phyloP scores from a whole-genome alignment of 2,888 invertebrate genomes.

The Eurois occulta region DNA sequence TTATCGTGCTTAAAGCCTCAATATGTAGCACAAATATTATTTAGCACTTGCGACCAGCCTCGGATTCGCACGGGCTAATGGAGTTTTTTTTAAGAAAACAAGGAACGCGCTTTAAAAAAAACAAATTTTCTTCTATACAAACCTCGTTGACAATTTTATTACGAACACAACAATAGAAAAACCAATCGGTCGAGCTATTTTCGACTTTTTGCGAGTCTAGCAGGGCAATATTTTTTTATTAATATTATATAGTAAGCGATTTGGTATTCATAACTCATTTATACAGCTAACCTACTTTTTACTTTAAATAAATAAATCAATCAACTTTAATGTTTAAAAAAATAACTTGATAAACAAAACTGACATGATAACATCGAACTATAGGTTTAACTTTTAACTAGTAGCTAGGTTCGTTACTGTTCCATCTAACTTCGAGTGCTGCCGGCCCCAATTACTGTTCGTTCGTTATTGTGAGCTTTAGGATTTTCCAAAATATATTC shows the following conservation, averaged over 20 bases:
- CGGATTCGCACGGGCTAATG: not conserved
- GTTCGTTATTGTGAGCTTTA: constrained; percentile 16
- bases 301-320: not conserved
- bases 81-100: not conserved
- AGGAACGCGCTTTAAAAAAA: too few relatives aligned
- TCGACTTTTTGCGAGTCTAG: not conserved
- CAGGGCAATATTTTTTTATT: not conserved
- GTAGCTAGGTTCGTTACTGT: constrained; percentile 29
- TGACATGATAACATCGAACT: not conserved
- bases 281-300: not conserved
- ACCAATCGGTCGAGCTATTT: not conserved
- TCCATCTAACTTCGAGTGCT: constrained; percentile 35
- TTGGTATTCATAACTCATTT: not conserved
- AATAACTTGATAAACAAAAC: too few relatives aligned
- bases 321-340: not conserved
- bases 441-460: constrained; percentile 28
- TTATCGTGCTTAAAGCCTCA: not conserved
- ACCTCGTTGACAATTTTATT: not conserved
- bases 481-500: not conserved
- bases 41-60: not conserved
- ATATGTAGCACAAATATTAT: not conserved
- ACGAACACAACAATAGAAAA: not conserved
- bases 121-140: too few relatives aligned
- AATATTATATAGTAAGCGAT: too few relatives aligned
- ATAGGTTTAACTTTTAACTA: constrained; percentile 22